phyloP scores from a whole-genome alignment of 2,113 vertebrate genomes.

The Pygathrix nemaeus region DNA sequence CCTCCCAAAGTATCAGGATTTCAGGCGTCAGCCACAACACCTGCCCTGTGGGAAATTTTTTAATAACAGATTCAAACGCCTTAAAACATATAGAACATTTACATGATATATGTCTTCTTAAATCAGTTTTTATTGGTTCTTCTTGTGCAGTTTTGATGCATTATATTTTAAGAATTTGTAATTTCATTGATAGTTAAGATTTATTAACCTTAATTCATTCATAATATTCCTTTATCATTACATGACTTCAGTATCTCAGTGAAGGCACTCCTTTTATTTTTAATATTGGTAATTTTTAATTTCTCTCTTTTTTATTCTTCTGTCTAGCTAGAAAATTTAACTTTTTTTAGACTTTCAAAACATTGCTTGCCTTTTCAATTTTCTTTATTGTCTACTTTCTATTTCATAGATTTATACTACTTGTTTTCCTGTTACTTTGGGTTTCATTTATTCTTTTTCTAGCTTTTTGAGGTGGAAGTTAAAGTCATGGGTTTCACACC shows the following conservation, averaged over 20 bases:
- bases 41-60: not conserved
- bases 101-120: not conserved
- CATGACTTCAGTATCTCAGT: not conserved
- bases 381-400: not conserved
- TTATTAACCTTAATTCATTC: not conserved
- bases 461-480: not conserved
- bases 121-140: not conserved
- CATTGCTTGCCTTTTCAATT: not conserved
- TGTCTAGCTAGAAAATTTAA: not conserved
- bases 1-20: too few relatives aligned
- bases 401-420: not conserved
- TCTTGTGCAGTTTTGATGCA: not conserved
- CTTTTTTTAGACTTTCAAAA: not conserved
- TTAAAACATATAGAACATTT: not conserved
- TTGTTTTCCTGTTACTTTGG: not conserved
- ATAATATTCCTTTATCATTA: not conserved
- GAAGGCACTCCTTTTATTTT: not conserved
- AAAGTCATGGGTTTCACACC: accelerated
- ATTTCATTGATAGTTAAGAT: not conserved
- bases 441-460: not conserved
- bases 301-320: not conserved
- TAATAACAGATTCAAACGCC: not conserved
- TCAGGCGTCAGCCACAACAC: too few relatives aligned
- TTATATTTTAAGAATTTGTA: not conserved
- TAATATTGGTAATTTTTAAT: not conserved